Percentiles rank a stretch among this genome's conserved stretches.
Conservation (phyloP, 2,113 vertebrate genomes). For the Caretta caretta region DNA sequence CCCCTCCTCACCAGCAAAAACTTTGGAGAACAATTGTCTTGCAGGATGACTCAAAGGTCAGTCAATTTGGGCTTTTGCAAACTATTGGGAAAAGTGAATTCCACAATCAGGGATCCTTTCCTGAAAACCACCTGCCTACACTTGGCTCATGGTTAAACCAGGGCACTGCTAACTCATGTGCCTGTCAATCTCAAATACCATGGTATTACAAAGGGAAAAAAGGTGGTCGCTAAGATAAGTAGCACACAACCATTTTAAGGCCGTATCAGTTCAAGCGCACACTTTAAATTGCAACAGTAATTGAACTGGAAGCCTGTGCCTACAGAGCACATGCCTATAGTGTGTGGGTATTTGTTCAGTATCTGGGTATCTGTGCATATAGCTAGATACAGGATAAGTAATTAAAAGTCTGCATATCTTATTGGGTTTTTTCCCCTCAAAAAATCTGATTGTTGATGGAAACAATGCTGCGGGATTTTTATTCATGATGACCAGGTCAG, state of each 20-base stretch:
- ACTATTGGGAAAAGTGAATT: not conserved
- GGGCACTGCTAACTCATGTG: not conserved
- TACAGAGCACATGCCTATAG: not conserved
- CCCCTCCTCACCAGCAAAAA: not conserved
- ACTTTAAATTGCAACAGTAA: not conserved
- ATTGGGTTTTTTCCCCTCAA: not conserved
- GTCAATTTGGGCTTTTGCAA: not conserved
- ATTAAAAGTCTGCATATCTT: not conserved
- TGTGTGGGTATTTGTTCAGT: not conserved
- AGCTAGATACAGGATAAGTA: not conserved
- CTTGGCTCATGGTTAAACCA: not conserved
- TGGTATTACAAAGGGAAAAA: fast-evolving
- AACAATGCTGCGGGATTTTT: not conserved
- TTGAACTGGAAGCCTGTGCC: not conserved
- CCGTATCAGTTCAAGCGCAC: not conserved
- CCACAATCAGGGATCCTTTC: not conserved
- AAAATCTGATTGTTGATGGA: not conserved
- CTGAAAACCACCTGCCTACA: not conserved
- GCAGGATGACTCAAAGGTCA: not conserved
- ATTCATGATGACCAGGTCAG: not conserved
- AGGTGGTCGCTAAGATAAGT: not conserved
- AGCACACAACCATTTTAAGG: not conserved
- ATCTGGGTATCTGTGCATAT: not conserved
- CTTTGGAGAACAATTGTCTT: not conserved
- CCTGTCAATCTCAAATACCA: not conserved